Evolutionary conservation across 2,888 invertebrate species (phyloP).

Genomic region (Hydroisotoma schaefferi): DNA sequence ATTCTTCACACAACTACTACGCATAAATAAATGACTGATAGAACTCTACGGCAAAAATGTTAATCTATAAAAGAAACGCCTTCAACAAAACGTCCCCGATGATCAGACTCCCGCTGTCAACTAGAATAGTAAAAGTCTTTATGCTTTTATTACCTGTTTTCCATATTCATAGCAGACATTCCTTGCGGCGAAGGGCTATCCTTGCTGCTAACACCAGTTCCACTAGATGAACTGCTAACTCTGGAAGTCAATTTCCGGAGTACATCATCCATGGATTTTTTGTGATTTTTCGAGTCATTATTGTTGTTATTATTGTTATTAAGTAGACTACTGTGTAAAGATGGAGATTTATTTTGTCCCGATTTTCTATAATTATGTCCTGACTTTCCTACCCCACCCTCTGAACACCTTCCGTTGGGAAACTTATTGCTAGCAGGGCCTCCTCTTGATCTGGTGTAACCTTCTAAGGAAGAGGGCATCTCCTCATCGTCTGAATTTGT

Average conservation of each 20-base stretch:
- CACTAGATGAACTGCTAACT: slow-evolving; percentile 57
- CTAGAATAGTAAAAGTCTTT: no score
- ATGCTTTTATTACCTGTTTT: slow-evolving; percentile 33
- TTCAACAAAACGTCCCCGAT: background rate
- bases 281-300: slow-evolving; percentile 39
- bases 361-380: background rate
- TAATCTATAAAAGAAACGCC: no score
- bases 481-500: slow-evolving; percentile 37
- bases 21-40: no score
- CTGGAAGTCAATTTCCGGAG: slow-evolving; percentile 75
- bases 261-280: slow-evolving; percentile 81
- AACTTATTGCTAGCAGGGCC: background rate
- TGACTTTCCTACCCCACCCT: no score
- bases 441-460: background rate
- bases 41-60: no score
- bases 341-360: background rate
- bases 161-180: slow-evolving; percentile 21
- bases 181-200: background rate
- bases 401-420: background rate
- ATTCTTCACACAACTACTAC: no score
- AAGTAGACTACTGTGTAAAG: background rate
- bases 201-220: slow-evolving; percentile 17
- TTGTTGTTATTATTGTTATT: slow-evolving; percentile 33
- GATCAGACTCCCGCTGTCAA: background rate
- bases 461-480: background rate